Evolutionary conservation across 2,113 vertebrate genomes (phyloP), one percentile per base, ranked within the genome.

Genomic region (Oostethus manadensis): DNA sequence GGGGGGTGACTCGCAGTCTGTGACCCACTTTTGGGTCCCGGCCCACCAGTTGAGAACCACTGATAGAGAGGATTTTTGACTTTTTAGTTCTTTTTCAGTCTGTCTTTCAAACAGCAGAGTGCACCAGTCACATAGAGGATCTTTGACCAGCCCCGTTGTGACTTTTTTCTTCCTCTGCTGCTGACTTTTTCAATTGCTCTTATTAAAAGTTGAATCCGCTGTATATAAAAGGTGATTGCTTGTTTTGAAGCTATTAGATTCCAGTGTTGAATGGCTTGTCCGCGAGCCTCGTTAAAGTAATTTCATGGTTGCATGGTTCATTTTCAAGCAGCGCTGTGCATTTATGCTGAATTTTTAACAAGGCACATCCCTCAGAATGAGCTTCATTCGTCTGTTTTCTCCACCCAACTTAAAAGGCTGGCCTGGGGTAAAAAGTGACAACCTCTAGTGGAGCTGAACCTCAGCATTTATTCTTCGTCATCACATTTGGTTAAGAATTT

Each of bases 331-430:
- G 38, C 38, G 13, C 13, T 14, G 38, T 4, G 13, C 38, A 42
- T 4, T 42, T 14, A 14, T 3, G 38, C 38, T 14, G 38, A 42
- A 14, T 42, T 42, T 11, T 79, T 66, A 42, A 42, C 84, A 84
- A 88, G 70, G 80, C 84, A 86, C 68, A 81, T 79, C 82, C 80
- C 70, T 83, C 73, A 80, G 86, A 87, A 87, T 86, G 74, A 78
- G 78, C 79, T 75, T 70, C 57, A 78, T 83, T 84, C 16, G 38
- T n/a, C n/a, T 48, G 17, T 56, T 60, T 70, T 61, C 45, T 58
- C 63, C 68, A 69, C 62, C 68, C 44, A 68, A 82, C 60, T 83
- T 82, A 67, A 84, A 83, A 83, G 70, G 66, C 62, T 70, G 38
- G 84, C 86, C 85, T 77, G 72, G 74, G 78, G 82, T 87, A 80